Conservation (phyloP, 1,140 invertebrate species). For the Periplaneta americana region DNA sequence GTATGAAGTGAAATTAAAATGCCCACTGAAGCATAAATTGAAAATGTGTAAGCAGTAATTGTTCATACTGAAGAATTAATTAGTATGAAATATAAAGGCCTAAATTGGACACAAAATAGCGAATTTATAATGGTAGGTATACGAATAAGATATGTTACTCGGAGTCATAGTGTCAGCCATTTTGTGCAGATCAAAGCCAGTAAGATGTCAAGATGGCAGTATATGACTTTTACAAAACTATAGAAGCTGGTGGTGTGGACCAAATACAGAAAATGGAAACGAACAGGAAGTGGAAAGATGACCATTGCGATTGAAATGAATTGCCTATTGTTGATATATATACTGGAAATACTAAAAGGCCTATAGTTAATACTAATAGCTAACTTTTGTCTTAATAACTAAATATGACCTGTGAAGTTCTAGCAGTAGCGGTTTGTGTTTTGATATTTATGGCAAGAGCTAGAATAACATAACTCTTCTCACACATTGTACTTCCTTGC, state of each 20-base stretch:
- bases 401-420: not conserved
- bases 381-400: not conserved
- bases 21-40: not conserved
- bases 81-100: not conserved
- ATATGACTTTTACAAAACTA: not conserved
- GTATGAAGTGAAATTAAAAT: not conserved
- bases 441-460: not conserved
- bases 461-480: not conserved
- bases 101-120: not conserved
- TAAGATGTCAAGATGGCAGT: not conserved
- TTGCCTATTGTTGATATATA: not conserved
- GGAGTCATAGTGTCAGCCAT: not conserved
- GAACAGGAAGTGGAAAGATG: not conserved
- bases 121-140: not conserved
- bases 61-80: not conserved
- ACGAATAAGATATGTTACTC: not conserved
- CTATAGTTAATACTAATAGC: not conserved
- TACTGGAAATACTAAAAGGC: not conserved
- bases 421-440: not conserved
- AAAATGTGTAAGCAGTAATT: not conserved
- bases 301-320: not conserved
- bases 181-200: not conserved
- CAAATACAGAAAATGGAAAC: not conserved
- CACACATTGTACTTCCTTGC: not conserved
- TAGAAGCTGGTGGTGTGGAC: not conserved